phyloP scores from a whole-genome alignment of 64 coral and sea anemone species.

The Pocillopora verrucosa region DNA sequence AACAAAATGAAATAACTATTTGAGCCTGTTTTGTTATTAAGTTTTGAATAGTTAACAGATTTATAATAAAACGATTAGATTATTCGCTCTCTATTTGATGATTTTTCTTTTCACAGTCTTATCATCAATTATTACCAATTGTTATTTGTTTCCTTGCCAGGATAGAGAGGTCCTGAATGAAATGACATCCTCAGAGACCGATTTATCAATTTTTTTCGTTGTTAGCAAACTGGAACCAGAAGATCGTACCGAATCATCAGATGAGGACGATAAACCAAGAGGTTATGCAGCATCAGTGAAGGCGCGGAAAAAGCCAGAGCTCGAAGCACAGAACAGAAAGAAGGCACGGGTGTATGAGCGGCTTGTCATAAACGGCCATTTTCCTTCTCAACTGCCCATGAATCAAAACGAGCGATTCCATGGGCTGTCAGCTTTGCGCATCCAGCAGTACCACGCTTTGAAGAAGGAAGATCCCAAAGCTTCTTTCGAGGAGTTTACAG shows the following conservation, averaged over 20 bases:
- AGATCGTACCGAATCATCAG: conserved; percentile 44
- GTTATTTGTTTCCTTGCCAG: neutral
- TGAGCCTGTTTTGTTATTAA: too few relatives aligned
- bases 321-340: conserved; percentile 39
- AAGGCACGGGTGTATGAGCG: conserved; percentile 46
- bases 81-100: too few relatives aligned
- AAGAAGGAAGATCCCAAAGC: conserved; percentile 29
- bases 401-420: conserved; percentile 45
- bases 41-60: too few relatives aligned
- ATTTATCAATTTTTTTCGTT: conserved; percentile 57
- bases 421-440: conserved; percentile 60
- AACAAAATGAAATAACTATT: too few relatives aligned
- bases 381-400: neutral
- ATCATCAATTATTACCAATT: too few relatives aligned
- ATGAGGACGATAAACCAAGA: conserved; percentile 51
- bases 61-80: too few relatives aligned
- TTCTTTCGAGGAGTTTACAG: neutral
- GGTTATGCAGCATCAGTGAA: too few relatives aligned
- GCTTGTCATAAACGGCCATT: conserved; percentile 46
- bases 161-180: conserved; percentile 48
- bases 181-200: neutral
- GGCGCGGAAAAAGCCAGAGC: neutral
- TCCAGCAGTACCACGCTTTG: conserved; percentile 23
- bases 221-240: conserved; percentile 59
- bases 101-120: too few relatives aligned